Evolutionary conservation across 2,113 vertebrate species (phyloP).

Genomic region (Gymnorhina tibicen): DNA sequence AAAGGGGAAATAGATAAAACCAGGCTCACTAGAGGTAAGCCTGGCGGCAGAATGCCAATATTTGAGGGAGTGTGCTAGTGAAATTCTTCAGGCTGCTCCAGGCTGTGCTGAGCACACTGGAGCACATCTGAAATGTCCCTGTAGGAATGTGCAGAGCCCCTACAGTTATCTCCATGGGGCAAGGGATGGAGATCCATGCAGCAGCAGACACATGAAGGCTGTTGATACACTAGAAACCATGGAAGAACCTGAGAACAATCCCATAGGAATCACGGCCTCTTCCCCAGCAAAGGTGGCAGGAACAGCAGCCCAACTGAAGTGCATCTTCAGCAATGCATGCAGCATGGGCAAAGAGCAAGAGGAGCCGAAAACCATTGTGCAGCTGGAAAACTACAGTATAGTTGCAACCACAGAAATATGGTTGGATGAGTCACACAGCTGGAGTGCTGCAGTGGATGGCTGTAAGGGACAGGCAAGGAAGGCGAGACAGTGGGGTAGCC

Average conservation of each 20-base stretch:
- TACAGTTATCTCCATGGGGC: not conserved
- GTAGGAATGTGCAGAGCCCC: fast-evolving
- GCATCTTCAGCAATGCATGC: not conserved
- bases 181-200: fast-evolving
- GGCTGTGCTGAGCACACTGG: not conserved
- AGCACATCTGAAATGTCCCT: not conserved
- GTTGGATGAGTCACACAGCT: not conserved
- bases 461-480: not conserved
- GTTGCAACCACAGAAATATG: not conserved
- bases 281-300: not conserved
- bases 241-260: not conserved
- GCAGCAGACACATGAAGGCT: not conserved
- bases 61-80: not conserved
- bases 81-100: not conserved
- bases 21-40: not conserved
- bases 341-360: not conserved
- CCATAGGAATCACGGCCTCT: not conserved
- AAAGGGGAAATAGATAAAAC: not conserved
- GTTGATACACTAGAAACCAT: not conserved
- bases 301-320: not conserved
- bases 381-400: not conserved
- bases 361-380: not conserved
- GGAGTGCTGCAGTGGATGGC: not conserved
- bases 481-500: not conserved
- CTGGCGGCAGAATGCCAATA: fast-evolving